Conservation (phyloP, 2,113 vertebrate species). For the Urocynchramus pylzowi region DNA sequence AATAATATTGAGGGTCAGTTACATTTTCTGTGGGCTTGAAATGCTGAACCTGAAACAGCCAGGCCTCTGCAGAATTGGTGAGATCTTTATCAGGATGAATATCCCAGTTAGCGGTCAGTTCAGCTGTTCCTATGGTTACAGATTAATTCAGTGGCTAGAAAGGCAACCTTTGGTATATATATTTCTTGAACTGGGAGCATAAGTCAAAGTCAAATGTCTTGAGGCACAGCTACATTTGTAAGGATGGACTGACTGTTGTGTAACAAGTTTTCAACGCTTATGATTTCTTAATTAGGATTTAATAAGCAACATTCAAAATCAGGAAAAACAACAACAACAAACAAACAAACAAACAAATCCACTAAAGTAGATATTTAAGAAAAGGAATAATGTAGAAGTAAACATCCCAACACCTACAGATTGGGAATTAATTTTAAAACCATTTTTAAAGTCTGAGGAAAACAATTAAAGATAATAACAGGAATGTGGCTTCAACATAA, state of each 20-base stretch:
- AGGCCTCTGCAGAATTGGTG: background rate
- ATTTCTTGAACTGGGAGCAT: background rate
- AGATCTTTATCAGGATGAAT: background rate
- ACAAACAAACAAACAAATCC: background rate
- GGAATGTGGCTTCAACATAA: background rate
- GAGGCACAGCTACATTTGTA: background rate
- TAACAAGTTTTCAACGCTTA: background rate
- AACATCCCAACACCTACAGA: background rate
- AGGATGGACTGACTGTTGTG: background rate
- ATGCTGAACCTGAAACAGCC: background rate
- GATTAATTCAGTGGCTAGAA: background rate
- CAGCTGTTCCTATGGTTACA: slow-evolving; percentile 32
- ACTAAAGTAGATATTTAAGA: background rate
- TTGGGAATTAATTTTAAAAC: background rate
- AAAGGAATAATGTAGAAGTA: background rate
- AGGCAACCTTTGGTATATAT: background rate
- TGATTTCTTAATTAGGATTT: background rate
- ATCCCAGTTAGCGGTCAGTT: background rate
- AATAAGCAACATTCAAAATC: background rate
- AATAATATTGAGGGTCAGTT: background rate
- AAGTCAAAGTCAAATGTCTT: background rate
- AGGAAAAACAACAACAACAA: background rate
- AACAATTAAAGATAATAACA: slow-evolving; percentile 16
- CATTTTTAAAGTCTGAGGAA: background rate
- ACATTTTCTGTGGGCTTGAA: background rate